These are phyloP conservation scores for Perdita meconis DNA, from an alignment of 2,888 invertebrate genomes.

Conservation along the genomic window DNA sequence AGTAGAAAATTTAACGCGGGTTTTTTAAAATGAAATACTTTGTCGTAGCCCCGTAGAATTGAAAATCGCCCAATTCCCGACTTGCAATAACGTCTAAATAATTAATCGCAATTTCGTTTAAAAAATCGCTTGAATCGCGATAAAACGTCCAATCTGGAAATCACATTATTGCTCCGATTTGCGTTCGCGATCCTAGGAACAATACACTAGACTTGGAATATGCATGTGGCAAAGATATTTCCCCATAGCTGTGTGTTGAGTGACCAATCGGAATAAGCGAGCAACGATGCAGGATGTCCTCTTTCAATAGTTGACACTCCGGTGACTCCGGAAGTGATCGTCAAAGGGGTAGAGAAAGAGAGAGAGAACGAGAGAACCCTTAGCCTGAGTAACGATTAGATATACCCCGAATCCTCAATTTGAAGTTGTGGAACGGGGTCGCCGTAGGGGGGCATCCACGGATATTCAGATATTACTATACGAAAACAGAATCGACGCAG, in stretches of 20 bases:
- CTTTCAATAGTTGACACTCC: conserved; percentile 54
- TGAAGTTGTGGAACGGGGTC: conserved; percentile 72
- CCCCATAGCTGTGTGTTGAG: conserved; percentile 38
- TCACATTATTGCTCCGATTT: too few species aligned
- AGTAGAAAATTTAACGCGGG: too few species aligned
- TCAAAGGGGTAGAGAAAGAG: conserved; percentile 54
- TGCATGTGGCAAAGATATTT: conserved; percentile 66
- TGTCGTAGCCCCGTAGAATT: too few species aligned
- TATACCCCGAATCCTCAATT: conserved; percentile 67
- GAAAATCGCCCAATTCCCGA: too few species aligned
- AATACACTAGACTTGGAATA: conserved; percentile 54
- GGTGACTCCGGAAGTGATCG: conserved; percentile 62
- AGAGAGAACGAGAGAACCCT: conserved; percentile 22
- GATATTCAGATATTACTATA: conserved; percentile 42
- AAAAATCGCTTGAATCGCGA: too few species aligned
- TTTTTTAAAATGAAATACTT: too few species aligned
- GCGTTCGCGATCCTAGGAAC: too few species aligned
- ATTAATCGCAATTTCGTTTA: too few species aligned
- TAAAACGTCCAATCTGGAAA: too few species aligned
- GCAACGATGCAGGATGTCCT: conserved; percentile 61
- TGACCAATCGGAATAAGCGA: conserved; percentile 58
- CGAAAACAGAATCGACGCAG: conserved; percentile 59
- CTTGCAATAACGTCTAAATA: too few species aligned
- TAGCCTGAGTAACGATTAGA: conserved; percentile 68
- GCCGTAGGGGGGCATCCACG: conserved; percentile 57